Percentiles rank a stretch among this genome's conserved stretches.
Evolutionary conservation across 2,797 vertebrate species (phyloP).

Genomic region (Coregonus sp.): DNA sequence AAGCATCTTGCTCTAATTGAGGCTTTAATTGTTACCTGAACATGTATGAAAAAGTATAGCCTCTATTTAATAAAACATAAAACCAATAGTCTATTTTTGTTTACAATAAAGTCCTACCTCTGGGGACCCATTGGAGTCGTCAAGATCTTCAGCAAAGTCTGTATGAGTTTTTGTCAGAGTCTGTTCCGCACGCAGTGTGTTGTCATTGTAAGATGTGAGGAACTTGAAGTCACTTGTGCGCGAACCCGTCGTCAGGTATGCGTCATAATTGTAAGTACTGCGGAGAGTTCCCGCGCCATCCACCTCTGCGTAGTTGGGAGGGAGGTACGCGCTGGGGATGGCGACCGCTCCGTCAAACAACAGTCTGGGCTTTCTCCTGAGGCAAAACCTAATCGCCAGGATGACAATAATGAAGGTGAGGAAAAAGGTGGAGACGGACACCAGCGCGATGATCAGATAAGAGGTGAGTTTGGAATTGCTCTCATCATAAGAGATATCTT

Average conservation of each 20-base stretch:
- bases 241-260: constrained; percentile 49
- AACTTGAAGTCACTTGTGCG: constrained; percentile 59
- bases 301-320: constrained; percentile 47
- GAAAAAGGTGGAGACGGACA: constrained; percentile 55
- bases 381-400: constrained; percentile 3
- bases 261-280: constrained; percentile 34
- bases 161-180: constrained; percentile 24
- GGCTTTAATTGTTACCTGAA: too few relatives aligned
- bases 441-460: constrained; percentile 65
- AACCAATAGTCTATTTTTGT: not conserved
- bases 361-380: too few relatives aligned
- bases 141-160: constrained; percentile 1
- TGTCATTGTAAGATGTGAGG: constrained; percentile 47
- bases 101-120: not conserved
- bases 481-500: constrained; percentile 16
- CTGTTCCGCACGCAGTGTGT: constrained; percentile 27
- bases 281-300: constrained; percentile 52
- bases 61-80: not conserved
- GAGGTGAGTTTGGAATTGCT: constrained; percentile 51
- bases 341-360: constrained; percentile 19
- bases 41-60: not conserved
- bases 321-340: constrained; percentile 45
- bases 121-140: not conserved
- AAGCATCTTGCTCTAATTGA: too few relatives aligned
- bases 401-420: constrained; percentile 47